Evolutionary conservation across 2,888 invertebrate genomes (phyloP), one percentile per base, ranked within the genome.

Genomic region (Sinotaia quadrata): DNA sequence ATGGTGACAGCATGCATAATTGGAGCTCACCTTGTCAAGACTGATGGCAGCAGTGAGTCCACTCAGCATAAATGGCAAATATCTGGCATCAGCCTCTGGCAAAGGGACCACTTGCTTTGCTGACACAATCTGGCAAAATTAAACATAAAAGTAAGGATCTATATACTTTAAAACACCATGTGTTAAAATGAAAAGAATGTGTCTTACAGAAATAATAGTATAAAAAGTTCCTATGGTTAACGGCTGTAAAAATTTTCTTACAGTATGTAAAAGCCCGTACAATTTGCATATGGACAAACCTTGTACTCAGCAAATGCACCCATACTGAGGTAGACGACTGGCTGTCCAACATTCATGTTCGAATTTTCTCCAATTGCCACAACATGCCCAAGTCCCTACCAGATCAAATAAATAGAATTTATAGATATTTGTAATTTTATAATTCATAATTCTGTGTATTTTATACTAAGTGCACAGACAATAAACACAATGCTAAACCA

Each of bases 1-100:
- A n/a, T n/a, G n/a, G n/a, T n/a, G n/a, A n/a, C n/a, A n/a, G n/a
- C n/a, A n/a, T n/a, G n/a, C n/a, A n/a, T n/a, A n/a, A n/a, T n/a
- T n/a, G n/a, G n/a, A n/a, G 41, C 31, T 68, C 63, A 86, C 87
- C 81, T 85, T 85, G 68, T 87, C 88, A 10, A 87, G 69, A n/a
- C 81, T 80, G 37, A 87, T 81, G 1, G 85, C 73, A n/a, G 87
- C 87, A 12, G 88, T 87, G 5, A 82, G 74, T 4, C 86, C 86
- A 82, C 87, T 86, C 5, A 87, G 75, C 44, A 84, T 73, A 59
- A 86, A 79, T 10, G 86, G 80, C 10, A 87, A 54, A 56, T 76
- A 84, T 37, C 84, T 81, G 29, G 84, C 75, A 36, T 81, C 80
- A 21, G 74, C 33, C 8, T 70, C 73, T n/a, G 87, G 86, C 18